These are phyloP conservation scores for Zaprionus gabonicus DNA, from an alignment of 1,140 invertebrate species.

Conservation along the genomic window DNA sequence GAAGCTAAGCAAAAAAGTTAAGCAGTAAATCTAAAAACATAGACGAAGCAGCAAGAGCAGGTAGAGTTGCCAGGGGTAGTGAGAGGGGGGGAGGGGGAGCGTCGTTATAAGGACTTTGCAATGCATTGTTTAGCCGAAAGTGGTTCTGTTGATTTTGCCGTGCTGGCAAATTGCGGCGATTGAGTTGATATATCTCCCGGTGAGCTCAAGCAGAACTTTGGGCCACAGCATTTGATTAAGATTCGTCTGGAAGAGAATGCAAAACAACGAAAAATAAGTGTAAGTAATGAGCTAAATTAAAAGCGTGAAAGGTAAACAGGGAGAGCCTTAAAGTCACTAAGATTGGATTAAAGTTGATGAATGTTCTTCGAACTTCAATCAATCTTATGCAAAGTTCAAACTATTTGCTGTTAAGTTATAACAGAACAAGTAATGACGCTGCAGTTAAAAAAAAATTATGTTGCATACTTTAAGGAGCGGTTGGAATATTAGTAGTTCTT, in stretches of 20 bases:
- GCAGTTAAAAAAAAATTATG: no score
- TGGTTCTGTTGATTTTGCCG: conserved; percentile 33
- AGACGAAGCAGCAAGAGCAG: conserved; percentile 17
- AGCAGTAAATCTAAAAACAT: conserved; percentile 72
- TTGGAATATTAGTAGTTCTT: no score
- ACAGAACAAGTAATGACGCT: no score
- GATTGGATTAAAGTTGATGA: no score
- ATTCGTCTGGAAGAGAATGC: background rate
- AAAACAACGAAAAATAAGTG: conserved; percentile 9
- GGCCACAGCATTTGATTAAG: conserved; percentile 22
- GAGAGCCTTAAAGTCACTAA: background rate
- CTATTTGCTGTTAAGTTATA: no score
- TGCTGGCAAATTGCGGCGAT: conserved; percentile 46
- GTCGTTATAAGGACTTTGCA: conserved; percentile 6
- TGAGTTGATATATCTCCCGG: conserved; percentile 42
- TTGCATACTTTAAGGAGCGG: no score
- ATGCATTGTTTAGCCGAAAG: conserved; percentile 23
- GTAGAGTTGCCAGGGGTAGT: background rate
- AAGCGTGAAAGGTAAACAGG: background rate
- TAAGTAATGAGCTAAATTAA: conserved; percentile 3
- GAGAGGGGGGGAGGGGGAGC: background rate
- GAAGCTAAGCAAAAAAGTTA: conserved; percentile 62
- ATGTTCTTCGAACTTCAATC: no score
- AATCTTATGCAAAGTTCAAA: no score
- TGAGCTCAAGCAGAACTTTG: conserved; percentile 23